Evolutionary conservation across 2,888 invertebrate genomes (phyloP), one percentile per base, ranked within the genome.

Genomic region (Labia minor): DNA sequence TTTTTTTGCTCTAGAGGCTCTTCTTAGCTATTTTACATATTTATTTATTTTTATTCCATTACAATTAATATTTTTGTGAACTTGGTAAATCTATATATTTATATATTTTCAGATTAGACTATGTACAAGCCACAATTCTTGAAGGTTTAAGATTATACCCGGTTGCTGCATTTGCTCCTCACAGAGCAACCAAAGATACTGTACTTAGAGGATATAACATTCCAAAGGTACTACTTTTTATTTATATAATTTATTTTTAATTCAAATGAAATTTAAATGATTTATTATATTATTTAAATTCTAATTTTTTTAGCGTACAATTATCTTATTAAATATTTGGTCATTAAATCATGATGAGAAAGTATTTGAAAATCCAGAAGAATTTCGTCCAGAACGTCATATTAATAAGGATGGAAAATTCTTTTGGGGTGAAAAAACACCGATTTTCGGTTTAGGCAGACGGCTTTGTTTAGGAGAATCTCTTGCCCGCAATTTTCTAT

Each of bases 361-460:
- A 10, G 66, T 68, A 33, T 72, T 71, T 71, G 70, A 69, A 19
- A 71, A 72, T 65, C 71, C 71, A 11, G 69, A 70, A 19, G 68
- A 66, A n/a, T 72, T 72, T 67, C 65, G 70, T 10, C 72, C 72
- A 6, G 70, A 70, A 64, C 68, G 72, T 8, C 70, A 70, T 65
- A 65, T 72, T 20, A 65, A 69, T 19, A n/a, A 62, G 21, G 67
- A 70, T n/a, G 71, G 72, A 1, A 69, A 70, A 33, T 33, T 70
- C 18, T 20, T 67, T 18, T 65, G 64, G 37, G 69, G 69, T 33
- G 70, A 70, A 1, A 66, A 64, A 37, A 26, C 70, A 14, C 62
- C 70, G n/a, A 66, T 68, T 1, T 72, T 72, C 66, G 71, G 72
- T 4, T 21, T 66, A 67, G 72, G 72, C 8, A 70, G 69, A 62